Evolutionary conservation across 2,888 invertebrate species (phyloP).

Genomic region (Phaonia tiefii): DNA sequence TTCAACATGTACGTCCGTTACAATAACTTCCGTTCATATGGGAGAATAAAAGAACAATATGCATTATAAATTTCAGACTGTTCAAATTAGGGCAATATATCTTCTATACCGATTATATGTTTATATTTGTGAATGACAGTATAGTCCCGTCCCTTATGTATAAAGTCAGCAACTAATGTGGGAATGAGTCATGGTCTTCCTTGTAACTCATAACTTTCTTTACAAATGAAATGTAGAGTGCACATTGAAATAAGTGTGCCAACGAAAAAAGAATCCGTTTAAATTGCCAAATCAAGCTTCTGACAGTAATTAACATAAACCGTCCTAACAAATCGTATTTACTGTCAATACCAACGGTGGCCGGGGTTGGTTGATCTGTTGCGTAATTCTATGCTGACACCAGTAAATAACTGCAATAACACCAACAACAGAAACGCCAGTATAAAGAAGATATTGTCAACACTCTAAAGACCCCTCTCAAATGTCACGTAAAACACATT

Average conservation of each 20-base stretch:
- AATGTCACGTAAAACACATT: slow-evolving; percentile 38
- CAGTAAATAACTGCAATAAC: slow-evolving; percentile 44
- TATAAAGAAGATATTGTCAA: slow-evolving; percentile 63
- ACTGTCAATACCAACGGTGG: slow-evolving; percentile 66
- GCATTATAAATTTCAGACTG: too few relatives aligned
- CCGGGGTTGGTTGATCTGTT: background rate
- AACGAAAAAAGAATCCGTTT: slow-evolving; percentile 42
- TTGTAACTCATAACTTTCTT: too few relatives aligned
- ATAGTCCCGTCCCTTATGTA: too few relatives aligned
- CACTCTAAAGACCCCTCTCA: slow-evolving; percentile 44
- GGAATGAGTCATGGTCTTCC: too few relatives aligned
- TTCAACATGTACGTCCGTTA: too few relatives aligned
- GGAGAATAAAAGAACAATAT: too few relatives aligned
- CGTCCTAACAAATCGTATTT: slow-evolving; percentile 71
- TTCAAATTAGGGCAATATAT: too few relatives aligned
- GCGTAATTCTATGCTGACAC: slow-evolving; percentile 33
- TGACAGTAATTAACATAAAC: slow-evolving; percentile 72
- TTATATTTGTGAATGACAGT: too few relatives aligned
- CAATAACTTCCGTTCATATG: too few relatives aligned
- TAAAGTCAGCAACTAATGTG: too few relatives aligned
- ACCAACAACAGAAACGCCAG: slow-evolving; percentile 50
- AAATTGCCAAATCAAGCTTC: slow-evolving; percentile 67
- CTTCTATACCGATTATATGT: too few relatives aligned
- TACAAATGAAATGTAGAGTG: background rate
- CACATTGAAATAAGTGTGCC: background rate